phyloP scores from a whole-genome alignment of 1,140 invertebrate genomes.

The Papilio dardanus region DNA sequence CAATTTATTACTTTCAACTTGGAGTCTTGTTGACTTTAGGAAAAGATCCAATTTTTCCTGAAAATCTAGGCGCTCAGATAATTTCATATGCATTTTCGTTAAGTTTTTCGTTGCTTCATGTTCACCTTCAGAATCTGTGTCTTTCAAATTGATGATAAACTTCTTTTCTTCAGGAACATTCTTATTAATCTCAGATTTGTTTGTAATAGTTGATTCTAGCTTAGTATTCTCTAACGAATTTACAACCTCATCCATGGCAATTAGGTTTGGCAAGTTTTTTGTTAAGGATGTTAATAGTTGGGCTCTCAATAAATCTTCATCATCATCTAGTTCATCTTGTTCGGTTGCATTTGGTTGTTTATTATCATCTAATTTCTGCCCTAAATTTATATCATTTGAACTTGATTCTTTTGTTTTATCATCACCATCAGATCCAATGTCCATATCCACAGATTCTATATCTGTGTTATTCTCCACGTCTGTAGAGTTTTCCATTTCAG shows the following conservation, averaged over 20 bases:
- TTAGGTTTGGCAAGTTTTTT: conserved; percentile 72
- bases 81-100: conserved; percentile 80
- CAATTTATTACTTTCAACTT: conserved; percentile 67
- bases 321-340: conserved; percentile 74
- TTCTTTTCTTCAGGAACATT: conserved; percentile 61
- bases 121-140: conserved; percentile 79
- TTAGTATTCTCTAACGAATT: conserved; percentile 43
- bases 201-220: conserved; percentile 38
- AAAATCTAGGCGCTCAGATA: conserved; percentile 74
- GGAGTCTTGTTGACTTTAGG: conserved; percentile 71
- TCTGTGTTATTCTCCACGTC: conserved; percentile 71
- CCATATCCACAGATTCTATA: conserved; percentile 79
- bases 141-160: conserved; percentile 75
- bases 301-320: conserved; percentile 76
- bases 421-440: conserved; percentile 75
- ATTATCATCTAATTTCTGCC: conserved; percentile 39
- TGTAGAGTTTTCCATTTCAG: conserved; percentile 41
- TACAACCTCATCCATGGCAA: conserved; percentile 54
- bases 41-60: conserved; percentile 76
- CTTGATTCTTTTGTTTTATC: conserved; percentile 61
- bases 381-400: conserved; percentile 38
- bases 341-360: conserved; percentile 41
- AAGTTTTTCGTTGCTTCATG: conserved; percentile 80
- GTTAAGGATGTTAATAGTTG: conserved; percentile 77
- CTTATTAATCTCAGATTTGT: conserved; percentile 40